These are phyloP conservation scores for Formica selysi DNA, from an alignment of 1,140 invertebrate genomes.

Conservation along the genomic window DNA sequence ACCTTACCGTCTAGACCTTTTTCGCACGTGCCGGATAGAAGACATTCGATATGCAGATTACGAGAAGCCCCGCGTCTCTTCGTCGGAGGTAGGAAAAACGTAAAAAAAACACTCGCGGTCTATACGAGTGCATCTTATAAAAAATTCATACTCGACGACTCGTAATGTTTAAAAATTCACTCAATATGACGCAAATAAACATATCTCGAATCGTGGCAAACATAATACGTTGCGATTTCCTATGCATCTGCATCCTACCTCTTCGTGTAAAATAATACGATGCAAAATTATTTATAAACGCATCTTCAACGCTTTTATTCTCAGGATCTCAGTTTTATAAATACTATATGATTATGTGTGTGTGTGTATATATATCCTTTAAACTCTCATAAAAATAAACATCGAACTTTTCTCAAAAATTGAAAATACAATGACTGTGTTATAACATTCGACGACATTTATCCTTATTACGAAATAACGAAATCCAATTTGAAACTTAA, in stretches of 20 bases:
- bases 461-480: neutral
- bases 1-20: constrained; percentile 41
- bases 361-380: neutral
- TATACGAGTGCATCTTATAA: neutral
- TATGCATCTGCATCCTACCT: neutral
- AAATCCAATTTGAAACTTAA: constrained; percentile 1
- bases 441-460: neutral
- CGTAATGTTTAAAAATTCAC: constrained; percentile 13
- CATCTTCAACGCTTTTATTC: constrained; percentile 1
- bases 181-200: constrained; percentile 19
- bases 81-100: neutral
- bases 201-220: neutral
- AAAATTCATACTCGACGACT: neutral
- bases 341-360: too few relatives aligned
- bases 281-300: neutral
- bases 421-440: neutral
- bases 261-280: neutral
- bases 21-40: constrained; percentile 61
- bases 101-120: constrained; percentile 28
- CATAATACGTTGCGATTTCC: constrained; percentile 9
- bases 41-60: constrained; percentile 68
- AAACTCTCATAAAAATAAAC: neutral
- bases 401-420: neutral
- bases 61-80: constrained; percentile 52
- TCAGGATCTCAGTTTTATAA: neutral